Conservation (phyloP, 2,888 invertebrate species). For the Scrobipalpa atriplicella region DNA sequence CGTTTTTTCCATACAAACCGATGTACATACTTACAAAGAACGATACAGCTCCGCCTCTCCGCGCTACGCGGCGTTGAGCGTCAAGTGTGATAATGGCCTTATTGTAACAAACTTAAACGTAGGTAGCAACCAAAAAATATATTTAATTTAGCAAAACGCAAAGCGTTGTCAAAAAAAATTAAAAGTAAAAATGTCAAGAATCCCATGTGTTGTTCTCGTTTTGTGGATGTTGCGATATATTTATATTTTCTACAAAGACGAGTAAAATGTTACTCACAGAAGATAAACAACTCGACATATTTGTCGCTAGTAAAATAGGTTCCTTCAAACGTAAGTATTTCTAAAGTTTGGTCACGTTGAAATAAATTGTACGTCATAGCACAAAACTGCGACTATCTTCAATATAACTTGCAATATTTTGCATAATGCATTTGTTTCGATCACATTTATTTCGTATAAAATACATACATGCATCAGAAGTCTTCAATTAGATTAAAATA, state of each 20-base stretch:
- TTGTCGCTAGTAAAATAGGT: conserved; percentile 79
- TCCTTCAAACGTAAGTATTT: conserved; percentile 80
- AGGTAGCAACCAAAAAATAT: too few species aligned
- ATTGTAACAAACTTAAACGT: too few species aligned
- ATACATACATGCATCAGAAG: too few species aligned
- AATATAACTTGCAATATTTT: not conserved
- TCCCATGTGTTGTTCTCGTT: conserved; percentile 15
- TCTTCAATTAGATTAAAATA: too few species aligned
- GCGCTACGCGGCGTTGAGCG: too few species aligned
- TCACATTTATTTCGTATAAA: not conserved
- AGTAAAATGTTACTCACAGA: conserved; percentile 54
- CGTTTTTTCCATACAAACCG: too few species aligned
- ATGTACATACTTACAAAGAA: too few species aligned
- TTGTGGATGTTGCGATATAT: not conserved
- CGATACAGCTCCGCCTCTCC: too few species aligned
- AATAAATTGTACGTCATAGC: not conserved
- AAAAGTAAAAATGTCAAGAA: conserved; percentile 16
- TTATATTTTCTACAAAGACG: not conserved
- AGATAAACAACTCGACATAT: conserved; percentile 75
- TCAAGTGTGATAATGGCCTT: too few species aligned
- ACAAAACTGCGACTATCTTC: not conserved
- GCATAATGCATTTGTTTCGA: not conserved
- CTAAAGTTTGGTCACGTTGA: not conserved
- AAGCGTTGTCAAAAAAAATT: not conserved
- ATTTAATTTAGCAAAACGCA: not conserved